Evolutionary conservation across 2,888 invertebrate genomes (phyloP).

Genomic region (Tachina grossa): DNA sequence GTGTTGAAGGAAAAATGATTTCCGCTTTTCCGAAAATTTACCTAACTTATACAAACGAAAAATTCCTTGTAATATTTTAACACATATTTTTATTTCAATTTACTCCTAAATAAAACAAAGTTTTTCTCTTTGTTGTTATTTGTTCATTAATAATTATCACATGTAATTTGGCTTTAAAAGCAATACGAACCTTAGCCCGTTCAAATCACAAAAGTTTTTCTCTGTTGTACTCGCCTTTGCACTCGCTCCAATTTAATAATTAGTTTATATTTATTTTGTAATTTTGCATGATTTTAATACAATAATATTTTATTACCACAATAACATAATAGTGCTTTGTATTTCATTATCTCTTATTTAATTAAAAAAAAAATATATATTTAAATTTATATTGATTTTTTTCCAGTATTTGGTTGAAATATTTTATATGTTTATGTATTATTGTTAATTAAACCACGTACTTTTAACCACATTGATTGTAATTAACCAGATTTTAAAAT

Average conservation of each 20-base stretch:
- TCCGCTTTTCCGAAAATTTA: no score
- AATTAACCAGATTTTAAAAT: conserved; percentile 47
- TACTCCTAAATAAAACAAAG: no score
- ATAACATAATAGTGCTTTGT: conserved; percentile 9
- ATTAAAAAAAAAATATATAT: neutral
- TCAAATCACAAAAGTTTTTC: no score
- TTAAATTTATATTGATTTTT: conserved; percentile 8
- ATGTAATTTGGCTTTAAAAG: no score
- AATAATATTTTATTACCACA: neutral
- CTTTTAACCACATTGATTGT: conserved; percentile 55
- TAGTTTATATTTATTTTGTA: neutral
- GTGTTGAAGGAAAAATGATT: no score
- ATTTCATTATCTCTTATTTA: neutral
- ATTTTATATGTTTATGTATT: conserved; percentile 1
- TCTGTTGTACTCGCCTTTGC: no score
- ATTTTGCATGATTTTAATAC: neutral
- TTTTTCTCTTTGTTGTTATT: no score
- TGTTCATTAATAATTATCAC: no score
- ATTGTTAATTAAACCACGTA: conserved; percentile 51
- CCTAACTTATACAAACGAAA: no score
- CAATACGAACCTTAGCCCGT: no score
- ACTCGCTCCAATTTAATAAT: neutral
- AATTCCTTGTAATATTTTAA: no score
- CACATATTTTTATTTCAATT: no score
- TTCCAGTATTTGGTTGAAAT: conserved; percentile 11